These are phyloP conservation scores for Harpagoxenus sublaevis DNA, from an alignment of 2,888 invertebrate genomes.

Conservation along the genomic window DNA sequence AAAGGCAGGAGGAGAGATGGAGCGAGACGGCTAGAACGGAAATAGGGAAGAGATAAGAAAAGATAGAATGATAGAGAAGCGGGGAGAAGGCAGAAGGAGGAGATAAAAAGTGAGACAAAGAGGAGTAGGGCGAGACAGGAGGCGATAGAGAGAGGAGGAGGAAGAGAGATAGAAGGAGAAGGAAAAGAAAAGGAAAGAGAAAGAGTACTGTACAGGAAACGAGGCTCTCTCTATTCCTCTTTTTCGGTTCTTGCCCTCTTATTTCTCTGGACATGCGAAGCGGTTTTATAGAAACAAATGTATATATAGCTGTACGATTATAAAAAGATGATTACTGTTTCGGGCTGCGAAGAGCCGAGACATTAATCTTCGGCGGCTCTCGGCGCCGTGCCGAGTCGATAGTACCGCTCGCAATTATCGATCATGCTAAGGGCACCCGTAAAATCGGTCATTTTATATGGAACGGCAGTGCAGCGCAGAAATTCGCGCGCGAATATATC, in stretches of 20 bases:
- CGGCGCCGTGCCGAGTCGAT: constrained; percentile 22
- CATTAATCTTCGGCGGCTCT: constrained; percentile 21
- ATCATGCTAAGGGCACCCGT: constrained; percentile 19
- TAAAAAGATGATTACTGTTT: constrained; percentile 44
- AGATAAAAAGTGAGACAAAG: constrained; percentile 25
- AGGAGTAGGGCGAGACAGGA: not conserved
- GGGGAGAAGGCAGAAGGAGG: not conserved
- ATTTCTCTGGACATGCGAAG: constrained; percentile 4
- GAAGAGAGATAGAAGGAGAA: too few species aligned
- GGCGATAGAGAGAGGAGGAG: not conserved
- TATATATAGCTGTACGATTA: constrained; percentile 16
- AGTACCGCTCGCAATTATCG: constrained; percentile 35
- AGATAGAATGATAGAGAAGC: not conserved
- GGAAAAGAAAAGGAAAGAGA: not conserved
- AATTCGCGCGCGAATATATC: not conserved
- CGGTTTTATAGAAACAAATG: constrained; percentile 41
- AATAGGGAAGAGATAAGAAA: constrained; percentile 29
- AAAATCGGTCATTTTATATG: constrained; percentile 38
- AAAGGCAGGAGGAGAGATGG: constrained; percentile 9
- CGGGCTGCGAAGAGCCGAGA: not conserved
- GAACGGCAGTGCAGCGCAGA: not conserved
- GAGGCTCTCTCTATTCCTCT: not conserved
- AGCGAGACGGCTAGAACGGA: constrained; percentile 23
- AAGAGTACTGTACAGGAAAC: constrained; percentile 1
- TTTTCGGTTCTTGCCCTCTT: not conserved